Conservation (phyloP, 2,113 vertebrate species). For the Callipepla californica region DNA sequence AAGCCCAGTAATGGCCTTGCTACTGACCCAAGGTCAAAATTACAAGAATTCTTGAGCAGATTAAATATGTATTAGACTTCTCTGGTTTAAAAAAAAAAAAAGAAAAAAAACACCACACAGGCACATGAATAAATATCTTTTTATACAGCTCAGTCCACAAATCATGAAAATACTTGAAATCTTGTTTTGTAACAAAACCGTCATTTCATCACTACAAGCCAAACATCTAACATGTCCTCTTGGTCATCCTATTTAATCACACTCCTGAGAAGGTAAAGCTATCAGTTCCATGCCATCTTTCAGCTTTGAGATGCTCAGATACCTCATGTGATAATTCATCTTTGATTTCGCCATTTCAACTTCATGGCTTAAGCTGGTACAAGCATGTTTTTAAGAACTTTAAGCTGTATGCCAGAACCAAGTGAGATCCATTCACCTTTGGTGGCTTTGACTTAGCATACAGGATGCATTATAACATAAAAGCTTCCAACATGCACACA, state of each 20-base stretch:
- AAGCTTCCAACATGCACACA: background rate
- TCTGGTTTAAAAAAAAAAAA: background rate
- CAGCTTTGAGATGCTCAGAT: background rate
- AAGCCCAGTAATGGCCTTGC: background rate
- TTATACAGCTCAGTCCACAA: background rate
- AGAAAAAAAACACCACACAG: background rate
- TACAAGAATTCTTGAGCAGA: background rate
- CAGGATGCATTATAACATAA: background rate
- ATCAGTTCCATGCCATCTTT: background rate
- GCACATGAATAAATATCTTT: background rate
- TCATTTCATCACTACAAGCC: background rate
- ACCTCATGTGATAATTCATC: background rate
- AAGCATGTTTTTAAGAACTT: background rate
- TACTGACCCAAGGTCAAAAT: background rate
- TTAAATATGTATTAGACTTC: background rate
- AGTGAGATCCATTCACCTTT: accelerated
- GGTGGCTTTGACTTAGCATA: background rate
- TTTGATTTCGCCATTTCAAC: background rate
- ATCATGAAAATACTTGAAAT: background rate
- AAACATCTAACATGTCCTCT: background rate
- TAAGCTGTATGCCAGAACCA: background rate
- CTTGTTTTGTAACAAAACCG: background rate
- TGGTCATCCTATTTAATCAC: background rate
- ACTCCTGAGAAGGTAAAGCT: background rate
- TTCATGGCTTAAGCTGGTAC: background rate